These are phyloP conservation scores for Ploceus nigricollis DNA, from an alignment of 2,113 vertebrate species.

Conservation along the genomic window DNA sequence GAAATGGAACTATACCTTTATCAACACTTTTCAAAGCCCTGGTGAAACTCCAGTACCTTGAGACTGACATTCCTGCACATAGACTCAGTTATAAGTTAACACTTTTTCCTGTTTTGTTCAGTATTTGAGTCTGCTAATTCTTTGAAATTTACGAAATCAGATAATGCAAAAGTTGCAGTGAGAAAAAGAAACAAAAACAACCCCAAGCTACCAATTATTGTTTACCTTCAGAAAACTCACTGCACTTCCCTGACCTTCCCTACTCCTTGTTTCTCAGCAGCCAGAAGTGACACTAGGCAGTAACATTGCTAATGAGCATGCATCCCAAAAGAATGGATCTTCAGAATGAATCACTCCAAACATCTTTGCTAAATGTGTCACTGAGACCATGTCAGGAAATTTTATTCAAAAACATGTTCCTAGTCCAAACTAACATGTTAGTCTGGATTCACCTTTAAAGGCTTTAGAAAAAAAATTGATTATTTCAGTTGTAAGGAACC, in stretches of 20 bases:
- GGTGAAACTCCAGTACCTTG: neutral
- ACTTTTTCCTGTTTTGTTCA: neutral
- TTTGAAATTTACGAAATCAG: neutral
- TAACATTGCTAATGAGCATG: accelerated
- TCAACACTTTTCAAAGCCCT: neutral
- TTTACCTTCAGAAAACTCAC: neutral
- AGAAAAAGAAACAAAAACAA: neutral
- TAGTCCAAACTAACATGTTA: neutral
- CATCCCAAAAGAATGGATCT: neutral
- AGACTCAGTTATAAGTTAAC: neutral
- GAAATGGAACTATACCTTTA: neutral
- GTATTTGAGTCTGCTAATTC: neutral
- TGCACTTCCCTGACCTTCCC: neutral
- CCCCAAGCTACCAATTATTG: neutral
- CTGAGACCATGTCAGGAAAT: neutral
- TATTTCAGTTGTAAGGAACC: neutral
- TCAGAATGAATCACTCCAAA: neutral
- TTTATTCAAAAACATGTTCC: neutral
- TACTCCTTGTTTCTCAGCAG: neutral
- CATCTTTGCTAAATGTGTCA: neutral
- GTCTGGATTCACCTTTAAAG: neutral
- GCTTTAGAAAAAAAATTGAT: neutral
- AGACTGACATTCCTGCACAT: neutral
- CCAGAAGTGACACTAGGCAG: neutral
- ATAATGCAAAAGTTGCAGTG: neutral